Conservation (phyloP, 2,888 invertebrate genomes). For the Gryllus longicercus region DNA sequence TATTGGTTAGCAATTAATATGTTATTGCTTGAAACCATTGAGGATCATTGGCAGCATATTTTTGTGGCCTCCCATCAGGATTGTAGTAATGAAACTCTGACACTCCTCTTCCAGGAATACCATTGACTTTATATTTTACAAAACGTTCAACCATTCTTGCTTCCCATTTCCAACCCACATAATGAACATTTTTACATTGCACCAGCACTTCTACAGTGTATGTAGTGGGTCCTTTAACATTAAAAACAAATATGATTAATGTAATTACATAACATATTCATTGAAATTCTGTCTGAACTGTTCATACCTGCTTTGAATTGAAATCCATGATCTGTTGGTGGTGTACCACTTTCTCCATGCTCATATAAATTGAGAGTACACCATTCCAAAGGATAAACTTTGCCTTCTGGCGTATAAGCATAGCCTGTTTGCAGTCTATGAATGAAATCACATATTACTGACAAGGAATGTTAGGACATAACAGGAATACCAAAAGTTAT, state of each 20-base stretch:
- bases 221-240: constrained; percentile 46
- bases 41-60: constrained; percentile 51
- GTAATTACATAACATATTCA: neutral
- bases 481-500: too few relatives aligned
- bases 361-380: constrained; percentile 63
- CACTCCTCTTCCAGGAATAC: constrained; percentile 64
- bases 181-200: constrained; percentile 59
- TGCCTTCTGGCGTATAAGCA: constrained; percentile 54
- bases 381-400: constrained; percentile 56
- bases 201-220: constrained; percentile 60
- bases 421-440: constrained; percentile 63
- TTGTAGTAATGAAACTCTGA: constrained; percentile 70
- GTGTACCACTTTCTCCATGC: constrained; percentile 63
- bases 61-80: constrained; percentile 54
- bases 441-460: constrained; percentile 31
- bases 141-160: constrained; percentile 65
- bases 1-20: neutral
- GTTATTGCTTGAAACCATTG: constrained; percentile 55
- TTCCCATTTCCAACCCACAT: constrained; percentile 65
- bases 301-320: constrained; percentile 53
- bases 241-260: too few relatives aligned
- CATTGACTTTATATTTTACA: constrained; percentile 57
- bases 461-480: too few relatives aligned
- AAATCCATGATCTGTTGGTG: constrained; percentile 64
- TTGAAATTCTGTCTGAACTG: neutral